Base-by-base conservation (phyloP, 2,888 invertebrate genomes). In the Drosophila macrospina region DNA sequence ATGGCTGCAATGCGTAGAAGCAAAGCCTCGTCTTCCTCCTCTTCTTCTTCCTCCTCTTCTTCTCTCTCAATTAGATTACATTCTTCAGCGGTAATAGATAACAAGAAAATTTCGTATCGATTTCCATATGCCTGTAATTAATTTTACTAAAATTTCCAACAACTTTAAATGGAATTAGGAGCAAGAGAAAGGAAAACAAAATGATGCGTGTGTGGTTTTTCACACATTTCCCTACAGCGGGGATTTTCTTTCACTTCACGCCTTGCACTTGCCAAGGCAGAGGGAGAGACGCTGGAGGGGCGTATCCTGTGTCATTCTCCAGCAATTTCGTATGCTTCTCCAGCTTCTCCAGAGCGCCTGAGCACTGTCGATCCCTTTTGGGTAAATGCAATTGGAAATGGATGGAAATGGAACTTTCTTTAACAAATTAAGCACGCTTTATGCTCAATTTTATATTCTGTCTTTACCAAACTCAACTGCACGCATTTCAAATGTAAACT, bases 141-240 rank as follows among this genome's bases (percentile, higher is more conserved):
- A 90, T 90, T 86, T 91, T 90, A 86, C 91, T 90, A 78, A 71
- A 77, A 89, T 90, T 90, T 86, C 91, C 78, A 30, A 30, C 45
- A 42, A 6, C 11, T n/a, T 44, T 15, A 37, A 51, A 69, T 61
- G 44, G 57, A 69, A 76, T 83, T 60, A 72, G 37, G 59, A 20
- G 32, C 16, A 15, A 13, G 32, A 37, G n/a, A 30, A 47, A 24
- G 37, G n/a, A 48, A 47, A 48, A 13, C 37, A 59, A 48, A 70
- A 75, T 57, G 30, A 55, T 54, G 61, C 66, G 88, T 87, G 83
- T 78, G 83, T 78, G 86, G 75, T 73, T 86, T 81, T 89, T 84
- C 85, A 86, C 88, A 86, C 89, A 68, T 83, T 74, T 52, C 44
- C 28, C 28, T 51, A 20, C 32, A 4, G 2, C 47, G 10, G 10